Evolutionary conservation across 2,888 invertebrate genomes (phyloP).

Genomic region (Nezara viridula): DNA sequence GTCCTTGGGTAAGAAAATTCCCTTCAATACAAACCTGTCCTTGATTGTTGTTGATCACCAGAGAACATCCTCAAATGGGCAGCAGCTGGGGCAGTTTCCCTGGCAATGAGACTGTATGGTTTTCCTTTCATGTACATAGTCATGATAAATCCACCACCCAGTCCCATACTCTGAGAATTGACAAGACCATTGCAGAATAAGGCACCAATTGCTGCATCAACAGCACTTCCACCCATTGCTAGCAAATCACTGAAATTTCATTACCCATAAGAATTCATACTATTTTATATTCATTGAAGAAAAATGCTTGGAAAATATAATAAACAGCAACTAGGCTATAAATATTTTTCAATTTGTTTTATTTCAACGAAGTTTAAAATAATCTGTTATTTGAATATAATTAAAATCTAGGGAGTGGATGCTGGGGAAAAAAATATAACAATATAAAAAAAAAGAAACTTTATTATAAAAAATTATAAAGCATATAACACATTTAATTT

Average conservation of each 20-base stretch:
- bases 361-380: not conserved
- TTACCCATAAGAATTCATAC: not conserved
- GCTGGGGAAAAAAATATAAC: not conserved
- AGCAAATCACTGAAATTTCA: slow-evolving; percentile 67
- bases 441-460: not conserved
- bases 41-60: slow-evolving; percentile 53
- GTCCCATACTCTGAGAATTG: slow-evolving; percentile 69
- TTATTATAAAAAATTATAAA: slow-evolving; percentile 46
- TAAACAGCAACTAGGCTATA: no score
- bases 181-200: slow-evolving; percentile 69
- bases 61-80: slow-evolving; percentile 75
- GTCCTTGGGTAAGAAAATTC: slow-evolving; percentile 2
- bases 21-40: slow-evolving; percentile 59
- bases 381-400: not conserved
- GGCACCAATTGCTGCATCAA: slow-evolving; percentile 69
- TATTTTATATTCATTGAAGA: not conserved
- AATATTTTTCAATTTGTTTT: no score
- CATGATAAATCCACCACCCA: slow-evolving; percentile 85
- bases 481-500: slow-evolving; percentile 33
- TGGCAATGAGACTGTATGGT: slow-evolving; percentile 78
- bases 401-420: not conserved
- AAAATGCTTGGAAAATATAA: no score
- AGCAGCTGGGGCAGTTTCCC: slow-evolving; percentile 80
- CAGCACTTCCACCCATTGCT: slow-evolving; percentile 68
- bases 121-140: slow-evolving; percentile 78